These are phyloP conservation scores for Psittacula cyanocephala DNA, from an alignment of 2,113 vertebrate species.

Conservation along the genomic window DNA sequence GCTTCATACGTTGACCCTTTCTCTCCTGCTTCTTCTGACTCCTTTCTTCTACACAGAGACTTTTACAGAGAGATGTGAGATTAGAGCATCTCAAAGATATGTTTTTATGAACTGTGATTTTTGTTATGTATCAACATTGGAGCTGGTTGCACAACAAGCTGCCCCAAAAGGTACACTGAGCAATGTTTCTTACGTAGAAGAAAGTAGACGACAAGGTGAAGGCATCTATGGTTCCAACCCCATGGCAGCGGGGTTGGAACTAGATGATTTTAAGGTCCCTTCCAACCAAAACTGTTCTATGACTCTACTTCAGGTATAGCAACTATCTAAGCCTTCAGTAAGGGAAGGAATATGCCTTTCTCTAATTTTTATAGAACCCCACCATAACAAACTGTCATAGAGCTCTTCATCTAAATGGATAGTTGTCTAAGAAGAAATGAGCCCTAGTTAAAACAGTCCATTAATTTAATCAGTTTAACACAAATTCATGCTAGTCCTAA, in stretches of 20 bases:
- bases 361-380: background rate
- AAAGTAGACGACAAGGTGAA: background rate
- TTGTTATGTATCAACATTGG: background rate
- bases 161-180: background rate
- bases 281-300: background rate
- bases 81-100: background rate
- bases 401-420: background rate
- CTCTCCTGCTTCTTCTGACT: background rate
- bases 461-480: constrained; percentile 10
- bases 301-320: background rate
- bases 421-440: constrained; percentile 18
- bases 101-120: background rate
- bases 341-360: background rate
- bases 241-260: background rate
- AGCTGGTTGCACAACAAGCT: background rate
- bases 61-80: background rate
- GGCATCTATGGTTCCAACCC: background rate
- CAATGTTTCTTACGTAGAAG: background rate
- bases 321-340: background rate
- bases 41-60: background rate
- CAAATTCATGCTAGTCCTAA: background rate
- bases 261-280: background rate
- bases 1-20: background rate
- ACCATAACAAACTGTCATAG: background rate
- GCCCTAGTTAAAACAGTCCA: background rate